phyloP scores from a whole-genome alignment of 2,113 vertebrate species.

The Pampusana beccarii region DNA sequence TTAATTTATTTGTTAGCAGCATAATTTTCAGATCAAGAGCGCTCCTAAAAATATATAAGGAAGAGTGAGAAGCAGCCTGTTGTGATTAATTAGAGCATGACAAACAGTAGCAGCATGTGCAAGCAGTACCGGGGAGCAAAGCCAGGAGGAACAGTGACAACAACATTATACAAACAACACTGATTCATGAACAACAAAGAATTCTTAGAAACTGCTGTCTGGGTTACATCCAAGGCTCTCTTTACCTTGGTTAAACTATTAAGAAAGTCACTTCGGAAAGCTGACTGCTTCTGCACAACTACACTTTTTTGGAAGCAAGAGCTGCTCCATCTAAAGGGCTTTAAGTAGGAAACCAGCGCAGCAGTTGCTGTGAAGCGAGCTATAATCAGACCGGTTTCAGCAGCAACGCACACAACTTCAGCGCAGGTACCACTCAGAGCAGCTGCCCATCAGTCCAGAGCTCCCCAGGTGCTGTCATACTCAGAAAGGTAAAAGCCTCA shows the following conservation, averaged over 20 bases:
- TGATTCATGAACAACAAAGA: conserved; percentile 28
- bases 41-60: neutral
- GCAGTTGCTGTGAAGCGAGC: neutral
- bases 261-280: conserved; percentile 38
- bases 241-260: conserved; percentile 45
- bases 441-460: neutral
- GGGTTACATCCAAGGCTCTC: conserved; percentile 2
- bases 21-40: neutral
- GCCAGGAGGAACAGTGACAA: conserved; percentile 31
- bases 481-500: neutral
- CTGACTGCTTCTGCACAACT: neutral
- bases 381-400: neutral
- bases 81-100: conserved; percentile 51
- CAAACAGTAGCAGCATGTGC: conserved; percentile 43
- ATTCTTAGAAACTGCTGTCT: conserved; percentile 52
- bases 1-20: neutral
- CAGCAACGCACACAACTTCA: neutral
- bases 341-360: neutral
- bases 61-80: neutral
- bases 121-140: conserved; percentile 9
- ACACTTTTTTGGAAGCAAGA: neutral
- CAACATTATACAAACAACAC: neutral
- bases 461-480: neutral
- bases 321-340: neutral
- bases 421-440: neutral